phyloP scores from a whole-genome alignment of 2,888 invertebrate species.

The Epirrhoe tristata region DNA sequence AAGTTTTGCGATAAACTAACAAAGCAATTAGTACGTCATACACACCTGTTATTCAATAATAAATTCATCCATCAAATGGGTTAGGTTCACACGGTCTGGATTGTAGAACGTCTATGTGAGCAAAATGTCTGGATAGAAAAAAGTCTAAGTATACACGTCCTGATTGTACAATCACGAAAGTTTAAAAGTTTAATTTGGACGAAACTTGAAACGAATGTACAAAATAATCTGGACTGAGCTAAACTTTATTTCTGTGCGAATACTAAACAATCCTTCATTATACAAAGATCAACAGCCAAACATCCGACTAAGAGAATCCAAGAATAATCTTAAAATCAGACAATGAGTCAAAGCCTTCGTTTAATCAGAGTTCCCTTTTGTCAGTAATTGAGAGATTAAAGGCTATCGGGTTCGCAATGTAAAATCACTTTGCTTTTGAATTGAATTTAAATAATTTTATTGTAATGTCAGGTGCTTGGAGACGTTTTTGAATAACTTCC shows the following conservation, averaged over 20 bases:
- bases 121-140: no score
- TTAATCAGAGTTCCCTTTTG: slow-evolving; percentile 57
- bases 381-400: slow-evolving; percentile 55
- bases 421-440: slow-evolving; percentile 13
- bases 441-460: slow-evolving; percentile 20
- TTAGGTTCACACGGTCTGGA: no score
- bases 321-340: slow-evolving; percentile 53
- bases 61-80: no score
- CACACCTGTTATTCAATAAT: no score
- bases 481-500: not conserved
- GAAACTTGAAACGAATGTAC: no score
- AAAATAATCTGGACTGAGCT: no score
- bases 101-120: no score
- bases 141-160: no score
- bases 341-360: slow-evolving; percentile 49
- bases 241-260: not conserved
- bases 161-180: no score
- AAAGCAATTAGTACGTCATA: no score
- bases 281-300: slow-evolving; percentile 17
- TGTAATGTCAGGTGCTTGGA: not conserved
- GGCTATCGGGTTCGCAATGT: slow-evolving; percentile 9
- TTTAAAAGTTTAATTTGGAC: no score
- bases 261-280: slow-evolving; percentile 21
- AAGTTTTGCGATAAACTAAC: no score
- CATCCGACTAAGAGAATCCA: slow-evolving; percentile 20